phyloP scores from a whole-genome alignment of 1,140 invertebrate genomes.

The Diachasmimorpha longicaudata region DNA sequence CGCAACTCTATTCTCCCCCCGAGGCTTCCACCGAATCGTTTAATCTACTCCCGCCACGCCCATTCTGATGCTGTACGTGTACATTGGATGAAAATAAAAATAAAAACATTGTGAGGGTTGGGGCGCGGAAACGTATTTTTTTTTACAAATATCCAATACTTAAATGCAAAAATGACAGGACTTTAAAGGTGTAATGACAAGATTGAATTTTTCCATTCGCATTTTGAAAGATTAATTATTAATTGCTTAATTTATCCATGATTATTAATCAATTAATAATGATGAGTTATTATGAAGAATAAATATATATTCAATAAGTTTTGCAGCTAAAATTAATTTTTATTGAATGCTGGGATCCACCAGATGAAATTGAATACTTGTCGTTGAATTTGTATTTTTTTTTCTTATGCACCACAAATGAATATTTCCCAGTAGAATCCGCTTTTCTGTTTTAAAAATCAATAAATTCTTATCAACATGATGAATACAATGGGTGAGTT shows the following conservation, averaged over 20 bases:
- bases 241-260: too few species aligned
- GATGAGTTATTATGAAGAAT: too few species aligned
- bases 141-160: too few species aligned
- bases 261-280: too few species aligned
- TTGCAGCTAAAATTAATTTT: too few species aligned
- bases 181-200: neutral
- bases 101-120: neutral
- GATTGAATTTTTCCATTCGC: neutral
- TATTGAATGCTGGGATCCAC: too few species aligned
- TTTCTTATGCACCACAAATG: neutral
- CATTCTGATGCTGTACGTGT: conserved; percentile 12
- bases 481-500: conserved; percentile 14
- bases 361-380: too few species aligned
- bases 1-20: conserved; percentile 5
- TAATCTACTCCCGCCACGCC: conserved; percentile 44
- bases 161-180: neutral
- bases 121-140: neutral
- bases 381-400: neutral
- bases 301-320: too few species aligned
- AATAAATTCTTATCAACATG: conserved; percentile 7
- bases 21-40: conserved; percentile 28
- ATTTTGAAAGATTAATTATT: neutral
- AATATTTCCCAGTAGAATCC: neutral
- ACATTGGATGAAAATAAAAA: neutral
- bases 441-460: neutral